phyloP scores from a whole-genome alignment of 1,140 invertebrate genomes.

The Rhopalosiphum maidis region DNA sequence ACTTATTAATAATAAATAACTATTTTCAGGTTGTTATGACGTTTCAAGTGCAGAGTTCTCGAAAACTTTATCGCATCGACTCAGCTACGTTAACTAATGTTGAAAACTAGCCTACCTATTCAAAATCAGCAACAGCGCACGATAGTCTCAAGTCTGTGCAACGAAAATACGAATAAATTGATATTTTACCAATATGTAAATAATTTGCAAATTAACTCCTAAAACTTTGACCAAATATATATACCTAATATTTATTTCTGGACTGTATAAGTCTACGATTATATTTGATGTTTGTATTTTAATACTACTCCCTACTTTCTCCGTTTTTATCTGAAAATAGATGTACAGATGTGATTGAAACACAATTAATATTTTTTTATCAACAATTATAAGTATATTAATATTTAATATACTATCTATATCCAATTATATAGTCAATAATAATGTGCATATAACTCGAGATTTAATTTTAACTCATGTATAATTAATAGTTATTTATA shows the following conservation, averaged over 20 bases:
- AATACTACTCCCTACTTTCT: neutral
- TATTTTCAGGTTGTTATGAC: neutral
- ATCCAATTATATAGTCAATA: neutral
- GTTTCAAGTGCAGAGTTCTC: neutral
- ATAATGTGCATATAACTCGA: neutral
- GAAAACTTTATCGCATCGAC: neutral
- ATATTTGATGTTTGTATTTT: no score
- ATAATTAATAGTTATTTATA: neutral
- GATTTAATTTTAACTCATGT: neutral
- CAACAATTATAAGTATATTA: neutral
- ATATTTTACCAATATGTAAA: no score
- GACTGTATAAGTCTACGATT: neutral
- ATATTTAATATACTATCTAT: neutral
- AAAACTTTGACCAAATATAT: neutral
- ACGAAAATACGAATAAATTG: neutral
- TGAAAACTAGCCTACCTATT: neutral
- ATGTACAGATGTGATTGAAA: neutral
- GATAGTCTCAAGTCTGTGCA: neutral
- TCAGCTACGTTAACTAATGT: no score
- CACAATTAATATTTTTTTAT: no score
- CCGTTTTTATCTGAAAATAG: neutral
- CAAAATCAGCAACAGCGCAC: neutral
- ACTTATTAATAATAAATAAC: neutral
- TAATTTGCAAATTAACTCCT: no score
- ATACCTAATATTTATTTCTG: neutral